Percentiles rank a stretch among this genome's conserved stretches.
phyloP scores from a whole-genome alignment of 2,113 vertebrate species.

The Scytalopus superciliaris region DNA sequence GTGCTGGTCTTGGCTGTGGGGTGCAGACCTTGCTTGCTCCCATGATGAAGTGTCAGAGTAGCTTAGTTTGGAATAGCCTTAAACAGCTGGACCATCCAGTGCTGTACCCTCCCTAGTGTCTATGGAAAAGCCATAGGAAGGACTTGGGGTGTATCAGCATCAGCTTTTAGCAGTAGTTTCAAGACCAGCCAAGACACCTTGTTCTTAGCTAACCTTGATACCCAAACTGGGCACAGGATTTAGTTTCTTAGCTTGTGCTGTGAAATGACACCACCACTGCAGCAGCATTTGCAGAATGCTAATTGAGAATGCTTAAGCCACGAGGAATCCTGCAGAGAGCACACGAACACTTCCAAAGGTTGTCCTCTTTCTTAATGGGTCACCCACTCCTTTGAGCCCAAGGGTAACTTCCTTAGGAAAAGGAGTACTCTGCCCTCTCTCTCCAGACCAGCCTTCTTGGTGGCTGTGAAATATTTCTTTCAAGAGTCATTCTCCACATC shows the following conservation, averaged over 20 bases:
- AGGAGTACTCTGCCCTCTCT: background rate
- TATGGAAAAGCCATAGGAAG: background rate
- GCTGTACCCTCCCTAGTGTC: background rate
- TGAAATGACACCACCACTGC: background rate
- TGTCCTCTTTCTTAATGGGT: background rate
- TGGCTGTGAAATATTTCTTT: background rate
- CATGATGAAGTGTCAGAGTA: background rate
- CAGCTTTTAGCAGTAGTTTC: background rate
- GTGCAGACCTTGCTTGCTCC: background rate
- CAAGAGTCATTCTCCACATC: background rate
- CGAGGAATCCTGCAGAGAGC: background rate
- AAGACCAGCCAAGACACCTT: background rate
- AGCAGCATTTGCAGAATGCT: background rate
- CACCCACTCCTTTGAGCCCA: fast-evolving
- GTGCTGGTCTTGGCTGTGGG: background rate
- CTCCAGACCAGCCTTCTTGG: background rate
- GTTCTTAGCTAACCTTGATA: background rate
- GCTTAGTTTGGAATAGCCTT: background rate
- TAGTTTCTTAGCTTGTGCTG: background rate
- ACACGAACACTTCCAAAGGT: background rate
- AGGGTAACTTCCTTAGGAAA: background rate
- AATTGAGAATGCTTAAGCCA: background rate
- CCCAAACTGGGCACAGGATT: background rate
- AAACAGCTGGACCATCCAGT: background rate
- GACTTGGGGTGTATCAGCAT: background rate